phyloP scores from a whole-genome alignment of 2,888 invertebrate species.

The Leptinotarsa tumamoca region DNA sequence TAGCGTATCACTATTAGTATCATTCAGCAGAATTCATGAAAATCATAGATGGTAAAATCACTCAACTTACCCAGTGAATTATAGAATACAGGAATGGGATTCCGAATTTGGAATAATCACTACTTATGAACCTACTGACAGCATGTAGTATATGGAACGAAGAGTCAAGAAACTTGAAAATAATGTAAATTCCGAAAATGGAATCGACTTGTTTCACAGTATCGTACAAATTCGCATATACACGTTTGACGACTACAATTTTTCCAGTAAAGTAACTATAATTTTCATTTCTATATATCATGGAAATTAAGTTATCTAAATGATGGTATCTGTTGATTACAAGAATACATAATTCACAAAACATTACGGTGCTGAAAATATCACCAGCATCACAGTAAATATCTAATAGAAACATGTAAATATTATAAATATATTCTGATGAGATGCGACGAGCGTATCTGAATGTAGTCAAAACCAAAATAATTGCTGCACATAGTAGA shows the following conservation, averaged over 20 bases:
- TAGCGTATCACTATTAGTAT: too few relatives aligned
- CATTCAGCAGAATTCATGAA: too few relatives aligned
- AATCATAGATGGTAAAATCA: too few relatives aligned
- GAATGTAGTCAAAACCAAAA: background rate
- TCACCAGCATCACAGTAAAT: background rate
- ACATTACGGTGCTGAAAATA: background rate
- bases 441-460: background rate
- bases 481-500: background rate
- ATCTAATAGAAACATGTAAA: background rate
- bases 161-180: background rate
- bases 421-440: background rate
- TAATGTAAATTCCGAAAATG: background rate
- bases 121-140: background rate
- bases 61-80: too few relatives aligned
- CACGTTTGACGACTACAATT: background rate
- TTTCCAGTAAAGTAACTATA: background rate
- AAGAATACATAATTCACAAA: background rate
- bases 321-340: background rate
- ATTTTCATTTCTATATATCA: too few relatives aligned
- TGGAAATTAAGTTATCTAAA: background rate
- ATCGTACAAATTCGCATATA: background rate
- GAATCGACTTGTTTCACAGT: background rate
- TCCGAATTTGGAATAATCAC: too few relatives aligned
- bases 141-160: background rate
- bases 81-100: background rate